phyloP scores from a whole-genome alignment of 1,140 invertebrate genomes.

The Solenopsis invicta region DNA sequence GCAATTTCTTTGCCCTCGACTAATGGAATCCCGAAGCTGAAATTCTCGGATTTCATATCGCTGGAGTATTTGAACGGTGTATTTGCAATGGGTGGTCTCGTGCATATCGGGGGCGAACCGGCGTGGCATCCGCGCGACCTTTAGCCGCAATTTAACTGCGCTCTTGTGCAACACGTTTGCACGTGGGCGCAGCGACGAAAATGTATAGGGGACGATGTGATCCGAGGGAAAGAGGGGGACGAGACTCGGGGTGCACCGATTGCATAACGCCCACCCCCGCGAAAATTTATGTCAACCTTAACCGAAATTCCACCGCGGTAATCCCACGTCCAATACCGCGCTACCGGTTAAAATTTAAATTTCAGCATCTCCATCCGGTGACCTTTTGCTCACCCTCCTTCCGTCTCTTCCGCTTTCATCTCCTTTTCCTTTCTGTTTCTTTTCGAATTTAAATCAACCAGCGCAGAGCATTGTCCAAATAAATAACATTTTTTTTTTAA shows the following conservation, averaged over 20 bases:
- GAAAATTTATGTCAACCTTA: background rate
- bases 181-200: conserved; percentile 10
- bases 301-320: background rate
- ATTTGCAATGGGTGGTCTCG: background rate
- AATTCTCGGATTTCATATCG: background rate
- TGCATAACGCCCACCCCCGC: background rate
- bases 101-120: background rate
- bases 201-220: background rate
- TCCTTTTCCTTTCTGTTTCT: background rate
- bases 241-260: background rate
- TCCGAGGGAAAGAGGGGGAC: too few relatives aligned
- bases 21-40: background rate
- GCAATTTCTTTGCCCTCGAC: background rate
- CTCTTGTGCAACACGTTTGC: background rate
- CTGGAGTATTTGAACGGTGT: background rate
- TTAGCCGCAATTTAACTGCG: background rate
- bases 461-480: background rate
- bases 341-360: conserved; percentile 13
- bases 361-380: background rate
- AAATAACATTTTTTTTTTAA: background rate
- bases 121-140: background rate
- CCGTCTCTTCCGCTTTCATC: background rate
- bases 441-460: background rate
- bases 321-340: background rate
- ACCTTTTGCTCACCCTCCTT: background rate